Percentiles rank a stretch among this genome's conserved stretches.
Conservation (phyloP, 2,113 vertebrate genomes). For the Isurus oxyrinchus region DNA sequence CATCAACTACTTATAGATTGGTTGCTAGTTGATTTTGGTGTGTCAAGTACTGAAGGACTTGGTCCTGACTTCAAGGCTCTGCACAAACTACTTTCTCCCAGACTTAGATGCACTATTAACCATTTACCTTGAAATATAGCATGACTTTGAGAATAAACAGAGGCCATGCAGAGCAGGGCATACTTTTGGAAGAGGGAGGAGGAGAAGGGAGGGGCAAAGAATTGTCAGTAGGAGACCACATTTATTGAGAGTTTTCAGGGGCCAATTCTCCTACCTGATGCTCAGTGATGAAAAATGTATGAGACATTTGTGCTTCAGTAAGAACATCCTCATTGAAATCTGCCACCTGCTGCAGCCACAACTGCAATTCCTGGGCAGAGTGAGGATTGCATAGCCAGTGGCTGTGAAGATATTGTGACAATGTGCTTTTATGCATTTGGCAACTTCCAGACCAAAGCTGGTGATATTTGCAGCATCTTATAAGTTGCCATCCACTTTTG, state of each 20-base stretch:
- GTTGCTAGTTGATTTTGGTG: neutral
- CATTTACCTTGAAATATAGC: neutral
- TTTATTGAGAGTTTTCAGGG: neutral
- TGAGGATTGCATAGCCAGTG: neutral
- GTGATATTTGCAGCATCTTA: neutral
- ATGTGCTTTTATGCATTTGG: neutral
- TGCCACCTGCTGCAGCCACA: neutral
- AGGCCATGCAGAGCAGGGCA: neutral
- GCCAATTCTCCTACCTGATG: neutral
- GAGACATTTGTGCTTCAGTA: neutral
- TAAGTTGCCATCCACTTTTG: neutral
- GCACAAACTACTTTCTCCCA: neutral
- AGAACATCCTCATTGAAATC: neutral
- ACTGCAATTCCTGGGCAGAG: neutral
- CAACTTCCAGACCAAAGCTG: neutral
- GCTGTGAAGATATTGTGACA: neutral
- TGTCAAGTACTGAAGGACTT: neutral
- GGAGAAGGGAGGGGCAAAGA: too few species aligned
- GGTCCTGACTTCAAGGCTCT: neutral
- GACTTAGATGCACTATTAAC: neutral
- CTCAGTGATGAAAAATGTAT: neutral
- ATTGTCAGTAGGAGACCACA: neutral
- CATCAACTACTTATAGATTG: neutral
- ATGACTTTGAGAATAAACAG: neutral
- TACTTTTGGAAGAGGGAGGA: neutral